These are phyloP conservation scores for Choloepus didactylus DNA, from an alignment of 2,797 vertebrate genomes.

Conservation along the genomic window DNA sequence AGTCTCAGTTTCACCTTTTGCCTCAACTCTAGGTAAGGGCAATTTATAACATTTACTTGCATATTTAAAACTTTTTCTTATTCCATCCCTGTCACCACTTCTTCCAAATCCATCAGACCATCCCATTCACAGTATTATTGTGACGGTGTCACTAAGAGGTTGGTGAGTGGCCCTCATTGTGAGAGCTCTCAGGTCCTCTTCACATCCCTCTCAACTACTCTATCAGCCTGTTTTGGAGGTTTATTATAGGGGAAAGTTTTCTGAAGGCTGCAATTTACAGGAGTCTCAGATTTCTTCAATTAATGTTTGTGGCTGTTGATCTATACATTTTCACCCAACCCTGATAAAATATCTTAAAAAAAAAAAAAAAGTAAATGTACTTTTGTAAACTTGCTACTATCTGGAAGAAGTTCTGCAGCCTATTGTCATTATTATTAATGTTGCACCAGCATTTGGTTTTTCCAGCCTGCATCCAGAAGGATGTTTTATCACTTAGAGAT, in stretches of 20 bases:
- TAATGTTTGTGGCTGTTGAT: neutral
- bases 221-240: neutral
- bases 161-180: neutral
- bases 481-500: neutral
- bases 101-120: neutral
- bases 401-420: neutral
- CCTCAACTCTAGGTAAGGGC: neutral
- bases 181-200: no score
- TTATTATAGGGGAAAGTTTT: neutral
- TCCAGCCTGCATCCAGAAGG: neutral
- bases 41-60: neutral
- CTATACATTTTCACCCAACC: neutral
- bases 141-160: neutral
- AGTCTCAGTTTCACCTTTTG: neutral
- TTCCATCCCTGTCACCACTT: neutral
- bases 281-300: neutral
- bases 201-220: no score
- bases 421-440: neutral
- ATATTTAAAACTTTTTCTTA: neutral
- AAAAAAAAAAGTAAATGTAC: neutral
- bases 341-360: neutral
- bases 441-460: neutral
- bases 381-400: neutral
- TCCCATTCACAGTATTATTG: neutral
- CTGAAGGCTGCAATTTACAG: neutral